These are phyloP conservation scores for Pongo abelii DNA, from an alignment of 2,113 vertebrate genomes.

Conservation along the genomic window DNA sequence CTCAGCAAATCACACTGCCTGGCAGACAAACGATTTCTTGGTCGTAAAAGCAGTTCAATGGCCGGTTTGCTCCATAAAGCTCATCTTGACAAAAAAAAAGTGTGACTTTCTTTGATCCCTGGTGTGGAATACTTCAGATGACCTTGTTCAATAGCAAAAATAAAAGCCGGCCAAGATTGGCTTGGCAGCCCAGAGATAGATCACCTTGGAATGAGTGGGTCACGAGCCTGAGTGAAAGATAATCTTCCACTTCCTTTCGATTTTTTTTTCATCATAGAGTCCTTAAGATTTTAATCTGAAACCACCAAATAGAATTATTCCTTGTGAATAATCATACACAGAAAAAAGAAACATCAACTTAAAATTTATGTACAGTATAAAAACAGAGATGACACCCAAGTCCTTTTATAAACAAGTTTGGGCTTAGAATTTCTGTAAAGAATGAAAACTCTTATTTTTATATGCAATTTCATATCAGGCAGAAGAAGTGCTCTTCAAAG, in stretches of 20 bases:
- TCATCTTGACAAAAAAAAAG: constrained; percentile 22
- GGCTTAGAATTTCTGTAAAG: neutral
- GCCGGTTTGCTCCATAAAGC: constrained; percentile 9
- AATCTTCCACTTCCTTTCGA: neutral
- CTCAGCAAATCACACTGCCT: neutral
- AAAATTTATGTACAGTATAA: neutral
- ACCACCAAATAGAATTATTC: constrained; percentile 6
- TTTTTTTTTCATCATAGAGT: neutral
- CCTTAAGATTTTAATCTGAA: constrained; percentile 45
- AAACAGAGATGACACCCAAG: neutral
- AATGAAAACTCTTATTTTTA: neutral
- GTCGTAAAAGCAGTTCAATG: constrained; percentile 1
- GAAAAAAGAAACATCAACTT: neutral
- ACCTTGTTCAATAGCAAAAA: constrained; percentile 36
- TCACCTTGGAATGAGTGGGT: neutral
- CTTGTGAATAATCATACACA: neutral
- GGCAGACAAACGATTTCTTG: constrained; percentile 45
- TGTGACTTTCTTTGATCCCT: constrained; percentile 36
- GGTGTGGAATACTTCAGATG: constrained; percentile 37
- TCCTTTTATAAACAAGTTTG: neutral
- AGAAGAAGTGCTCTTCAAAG: constrained; percentile 38
- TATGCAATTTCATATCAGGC: neutral
- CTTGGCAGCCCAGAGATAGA: constrained; percentile 19
- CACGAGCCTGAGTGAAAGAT: neutral
- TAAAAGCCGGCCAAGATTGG: constrained; percentile 35